These are phyloP conservation scores for human DNA, from an alignment of 2,113 vertebrate genomes.

Conservation along the genomic window GRCh38 chr11:26911501-26912000, in stretches of 20 bases:
- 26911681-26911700: not conserved
- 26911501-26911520: not conserved
- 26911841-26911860: not conserved
- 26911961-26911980: no score
- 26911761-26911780: conserved; percentile 46
- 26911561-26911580: not conserved
- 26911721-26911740: conserved; percentile 31
- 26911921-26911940: no score
- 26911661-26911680: not conserved
- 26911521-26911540: not conserved
- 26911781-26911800: conserved; percentile 5
- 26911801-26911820: conserved; percentile 7
- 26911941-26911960: no score
- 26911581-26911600: not conserved
- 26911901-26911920: no score
- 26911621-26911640: not conserved
- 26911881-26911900: no score
- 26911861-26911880: no score
- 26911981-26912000: no score
- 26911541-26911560: not conserved
- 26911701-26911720: not conserved
- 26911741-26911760: not conserved
- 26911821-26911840: not conserved
- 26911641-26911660: not conserved
- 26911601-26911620: not conserved